Evolutionary conservation across 2,113 vertebrate species (phyloP), one percentile per base, ranked within the genome.

Genomic region (Serilophus lunatus): DNA sequence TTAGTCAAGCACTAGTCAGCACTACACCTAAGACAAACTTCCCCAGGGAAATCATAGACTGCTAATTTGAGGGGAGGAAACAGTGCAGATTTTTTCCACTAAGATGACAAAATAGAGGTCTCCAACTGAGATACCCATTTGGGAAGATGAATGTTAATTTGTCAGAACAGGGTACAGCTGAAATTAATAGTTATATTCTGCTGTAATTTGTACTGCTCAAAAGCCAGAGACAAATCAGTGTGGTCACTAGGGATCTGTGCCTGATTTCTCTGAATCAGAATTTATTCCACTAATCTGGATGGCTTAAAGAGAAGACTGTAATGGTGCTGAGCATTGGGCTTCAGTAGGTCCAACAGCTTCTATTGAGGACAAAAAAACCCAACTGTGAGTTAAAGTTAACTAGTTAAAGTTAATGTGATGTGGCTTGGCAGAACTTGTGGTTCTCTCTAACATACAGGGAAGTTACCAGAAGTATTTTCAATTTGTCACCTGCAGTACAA

Each of bases 141-240:
- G 4, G 47, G 64, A 60, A 96, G 65, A 90, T 59, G 42, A 93
- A 93, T 75, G 92, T 77, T 83, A 88, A 93, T 86, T 83, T 93
- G 42, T 42, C 66, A 51, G 75, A 82, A 63, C 44, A 78, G 60
- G 23, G 26, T 45, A 60, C n/a, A 86, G 40, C 69, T 86, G 88
- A 95, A 96, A 82, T 95, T 47, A 92, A 83, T 92, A 66, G 71
- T 64, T 18, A 72, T 78, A 79, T n/a, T 92, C 85, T 80, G 56
- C 56, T 93, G 85, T 60, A 56, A 86, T 81, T 90, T 88, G 74
- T 86, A 76, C n/a, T 59, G 23, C 64, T 86, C 69, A 84, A 78
- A 90, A 90, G 35, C 36, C 31, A 44, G 50, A 94, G 74, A 76
- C 45, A 92, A 69, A 86, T 68, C 69, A 71, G 9, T n/a, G 50